These are phyloP conservation scores for Ctenopoma kingsleyae DNA, from an alignment of 2,797 vertebrate species.

Conservation along the genomic window DNA sequence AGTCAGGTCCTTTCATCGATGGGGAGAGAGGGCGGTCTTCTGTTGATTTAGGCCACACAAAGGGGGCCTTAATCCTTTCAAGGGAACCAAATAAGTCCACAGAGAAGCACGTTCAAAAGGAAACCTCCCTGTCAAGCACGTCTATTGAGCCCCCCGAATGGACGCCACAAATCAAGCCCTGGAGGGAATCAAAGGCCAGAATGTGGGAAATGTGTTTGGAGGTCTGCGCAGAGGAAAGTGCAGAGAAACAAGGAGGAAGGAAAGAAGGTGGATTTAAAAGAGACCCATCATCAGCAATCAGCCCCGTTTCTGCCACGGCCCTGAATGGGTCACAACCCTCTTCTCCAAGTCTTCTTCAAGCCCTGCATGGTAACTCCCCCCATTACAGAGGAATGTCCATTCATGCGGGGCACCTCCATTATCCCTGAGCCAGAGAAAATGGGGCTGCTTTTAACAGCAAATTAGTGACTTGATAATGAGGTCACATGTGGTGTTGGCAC, in stretches of 20 bases:
- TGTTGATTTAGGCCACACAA: slow-evolving; percentile 98
- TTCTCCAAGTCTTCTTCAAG: slow-evolving; percentile 48
- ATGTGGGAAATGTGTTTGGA: slow-evolving; percentile 89
- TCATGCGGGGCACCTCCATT: slow-evolving; percentile 79
- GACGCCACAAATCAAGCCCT: slow-evolving; percentile 91
- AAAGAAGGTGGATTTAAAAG: slow-evolving; percentile 54
- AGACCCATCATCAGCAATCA: slow-evolving; percentile 78
- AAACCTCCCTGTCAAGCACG: slow-evolving; percentile 91
- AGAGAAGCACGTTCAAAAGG: slow-evolving; percentile 88
- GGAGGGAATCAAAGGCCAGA: slow-evolving; percentile 93
- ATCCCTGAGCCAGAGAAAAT: slow-evolving; percentile 75
- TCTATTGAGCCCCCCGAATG: slow-evolving; percentile 88
- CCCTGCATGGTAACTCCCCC: slow-evolving; percentile 78
- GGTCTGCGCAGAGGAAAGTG: slow-evolving; percentile 49
- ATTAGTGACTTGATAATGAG: slow-evolving; percentile 85
- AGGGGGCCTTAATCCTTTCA: slow-evolving; percentile 96
- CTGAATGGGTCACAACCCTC: slow-evolving; percentile 79
- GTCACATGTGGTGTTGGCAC: slow-evolving; percentile 76
- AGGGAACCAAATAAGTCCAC: slow-evolving; percentile 92
- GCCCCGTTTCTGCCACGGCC: slow-evolving; percentile 70
- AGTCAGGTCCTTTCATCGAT: slow-evolving; percentile 85
- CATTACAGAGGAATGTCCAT: slow-evolving; percentile 85
- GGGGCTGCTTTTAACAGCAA: slow-evolving; percentile 82
- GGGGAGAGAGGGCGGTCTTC: slow-evolving; percentile 86
- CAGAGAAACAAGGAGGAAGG: slow-evolving; percentile 44